phyloP scores from a whole-genome alignment of 2,797 vertebrate species.

The Aulostomus chinensis region DNA sequence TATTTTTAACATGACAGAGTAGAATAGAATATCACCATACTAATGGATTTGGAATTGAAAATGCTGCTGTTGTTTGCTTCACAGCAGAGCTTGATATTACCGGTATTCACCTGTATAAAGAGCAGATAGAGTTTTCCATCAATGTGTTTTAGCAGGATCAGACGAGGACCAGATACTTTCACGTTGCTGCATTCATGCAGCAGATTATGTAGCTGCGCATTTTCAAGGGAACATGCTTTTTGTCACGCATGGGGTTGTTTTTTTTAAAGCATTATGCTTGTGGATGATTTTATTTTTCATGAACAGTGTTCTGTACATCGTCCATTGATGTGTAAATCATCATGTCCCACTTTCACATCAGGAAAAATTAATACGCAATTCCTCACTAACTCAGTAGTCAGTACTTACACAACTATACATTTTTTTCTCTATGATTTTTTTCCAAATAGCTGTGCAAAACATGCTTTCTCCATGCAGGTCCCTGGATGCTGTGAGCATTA shows the following conservation, averaged over 20 bases:
- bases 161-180: not conserved
- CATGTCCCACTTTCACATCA: too few species aligned
- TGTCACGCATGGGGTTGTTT: too few species aligned
- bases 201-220: not conserved
- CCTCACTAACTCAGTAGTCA: not conserved
- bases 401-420: slow-evolving; percentile 16
- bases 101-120: too few species aligned
- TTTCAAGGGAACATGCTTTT: not conserved
- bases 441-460: slow-evolving; percentile 17
- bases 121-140: not conserved
- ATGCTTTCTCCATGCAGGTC: slow-evolving; percentile 6
- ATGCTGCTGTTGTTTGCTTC: too few species aligned
- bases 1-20: too few species aligned
- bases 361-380: not conserved
- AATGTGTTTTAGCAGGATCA: not conserved
- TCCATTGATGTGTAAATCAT: slow-evolving; percentile 13
- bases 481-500: slow-evolving; percentile 9
- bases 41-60: too few species aligned
- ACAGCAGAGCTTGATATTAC: too few species aligned
- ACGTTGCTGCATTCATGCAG: not conserved
- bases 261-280: slow-evolving; percentile 5
- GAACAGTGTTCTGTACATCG: not conserved
- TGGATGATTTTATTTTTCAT: not conserved
- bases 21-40: too few species aligned
- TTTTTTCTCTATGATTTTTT: slow-evolving; percentile 3